Evolutionary conservation across 2,888 invertebrate genomes (phyloP).

Genomic region (Pteria penguin): DNA sequence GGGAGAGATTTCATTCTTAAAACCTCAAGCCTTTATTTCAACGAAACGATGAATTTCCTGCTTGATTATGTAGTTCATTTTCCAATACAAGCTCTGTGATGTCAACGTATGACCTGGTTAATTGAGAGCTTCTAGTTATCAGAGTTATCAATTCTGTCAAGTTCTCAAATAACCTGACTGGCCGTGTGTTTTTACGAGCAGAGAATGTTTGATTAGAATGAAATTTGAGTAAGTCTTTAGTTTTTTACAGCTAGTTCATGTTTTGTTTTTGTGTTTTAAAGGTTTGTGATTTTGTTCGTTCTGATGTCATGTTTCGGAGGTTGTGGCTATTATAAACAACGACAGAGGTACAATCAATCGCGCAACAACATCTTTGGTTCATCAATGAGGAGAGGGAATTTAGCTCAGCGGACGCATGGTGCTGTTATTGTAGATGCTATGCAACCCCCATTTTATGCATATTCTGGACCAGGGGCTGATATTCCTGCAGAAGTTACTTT

Average conservation of each 20-base stretch:
- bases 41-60: too few relatives aligned
- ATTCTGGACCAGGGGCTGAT: constrained; percentile 7
- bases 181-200: too few relatives aligned
- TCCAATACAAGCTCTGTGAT: too few relatives aligned
- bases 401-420: background rate
- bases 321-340: constrained; percentile 76
- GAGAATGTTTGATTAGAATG: background rate
- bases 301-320: constrained; percentile 77
- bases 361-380: background rate
- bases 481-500: background rate
- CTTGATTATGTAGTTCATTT: too few relatives aligned
- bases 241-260: background rate
- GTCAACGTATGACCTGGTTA: too few relatives aligned
- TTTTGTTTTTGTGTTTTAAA: constrained; percentile 38
- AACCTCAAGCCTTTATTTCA: too few relatives aligned
- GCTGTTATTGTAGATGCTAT: background rate
- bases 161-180: background rate
- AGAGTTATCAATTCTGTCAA: background rate
- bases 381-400: background rate
- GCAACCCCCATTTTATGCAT: background rate
- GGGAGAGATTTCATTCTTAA: too few relatives aligned
- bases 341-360: constrained; percentile 54
- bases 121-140: background rate
- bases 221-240: background rate
- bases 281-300: constrained; percentile 73